These are phyloP conservation scores for Zapornia atra DNA, from an alignment of 2,113 vertebrate species.

Conservation along the genomic window DNA sequence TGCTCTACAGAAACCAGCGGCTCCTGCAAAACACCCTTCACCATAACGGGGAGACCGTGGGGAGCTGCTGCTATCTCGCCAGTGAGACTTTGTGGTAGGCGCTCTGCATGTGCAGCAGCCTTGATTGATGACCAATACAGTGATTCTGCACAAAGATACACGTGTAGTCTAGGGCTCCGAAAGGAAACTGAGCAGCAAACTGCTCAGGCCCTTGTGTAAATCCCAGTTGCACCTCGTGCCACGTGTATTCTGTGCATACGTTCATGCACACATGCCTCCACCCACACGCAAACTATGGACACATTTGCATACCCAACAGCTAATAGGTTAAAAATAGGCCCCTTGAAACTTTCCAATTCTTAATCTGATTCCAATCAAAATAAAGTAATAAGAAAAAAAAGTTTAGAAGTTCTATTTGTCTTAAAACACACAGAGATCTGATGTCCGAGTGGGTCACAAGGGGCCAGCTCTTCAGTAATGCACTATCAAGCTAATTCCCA, in stretches of 20 bases:
- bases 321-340: neutral
- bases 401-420: neutral
- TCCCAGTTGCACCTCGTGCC: neutral
- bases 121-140: neutral
- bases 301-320: neutral
- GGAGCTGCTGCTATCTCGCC: neutral
- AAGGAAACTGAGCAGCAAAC: neutral
- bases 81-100: neutral
- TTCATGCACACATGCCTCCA: accelerated
- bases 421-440: neutral
- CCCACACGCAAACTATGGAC: accelerated
- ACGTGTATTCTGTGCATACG: accelerated
- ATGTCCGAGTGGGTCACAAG: neutral
- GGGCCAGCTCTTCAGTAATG: neutral
- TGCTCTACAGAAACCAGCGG: neutral
- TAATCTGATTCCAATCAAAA: neutral
- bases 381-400: neutral
- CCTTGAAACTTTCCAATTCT: neutral
- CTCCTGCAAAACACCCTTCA: neutral
- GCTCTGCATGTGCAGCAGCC: accelerated
- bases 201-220: neutral
- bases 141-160: neutral
- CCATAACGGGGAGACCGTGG: accelerated
- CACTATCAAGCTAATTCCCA: constrained; percentile 3
- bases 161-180: neutral